Base-by-base conservation (phyloP, 2,888 invertebrate species). In the Patella pellucida region DNA sequence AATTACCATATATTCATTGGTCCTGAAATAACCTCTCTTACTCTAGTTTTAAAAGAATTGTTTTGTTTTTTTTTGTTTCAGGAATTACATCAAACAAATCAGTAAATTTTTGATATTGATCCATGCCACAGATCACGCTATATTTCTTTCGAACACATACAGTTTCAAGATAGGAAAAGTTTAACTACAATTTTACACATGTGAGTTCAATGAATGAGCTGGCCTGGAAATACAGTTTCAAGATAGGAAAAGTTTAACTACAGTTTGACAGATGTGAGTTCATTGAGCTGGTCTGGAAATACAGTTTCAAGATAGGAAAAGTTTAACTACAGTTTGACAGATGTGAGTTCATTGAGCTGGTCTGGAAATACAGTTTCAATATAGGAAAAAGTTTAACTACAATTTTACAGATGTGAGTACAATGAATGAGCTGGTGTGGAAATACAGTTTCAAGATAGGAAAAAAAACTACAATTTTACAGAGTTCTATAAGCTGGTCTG, bases 21-120 rank as follows among this genome's bases (percentile, higher is more conserved):
- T 31, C 31, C 31, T 31, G 5, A 31, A 5, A 3, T 31, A 7
- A 41, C 5, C 31, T 41, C 5, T 41, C 5, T 41, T 1, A 9
- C 41, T 41, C 41, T 41, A 41, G 1, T 41, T 41, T 7, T 41
- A 41, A 41, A 41, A 41, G 0, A 1, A 41, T 9, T 9, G 56
- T 41, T 14, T 31, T n/a, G 52, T 54, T 72, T 72, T 68, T 62
- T 72, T 75, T 31, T 68, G 52, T 85, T 85, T 2, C 86, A 90
- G 90, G 81, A 89, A 89, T n/a, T 82, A 85, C 72, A 82, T 90
- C 54, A 88, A 88, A 74, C 89, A 89, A 80, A 87, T 90, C 70
- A 85, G 86, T 75, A 89, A 89, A 78, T 83, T 89, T 69, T 81
- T 90, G 68, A 85, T 90, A 71, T 88, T 83, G 74, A 85, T 90